phyloP scores from a whole-genome alignment of 2,797 vertebrate genomes.

The Sciaenops ocellatus region DNA sequence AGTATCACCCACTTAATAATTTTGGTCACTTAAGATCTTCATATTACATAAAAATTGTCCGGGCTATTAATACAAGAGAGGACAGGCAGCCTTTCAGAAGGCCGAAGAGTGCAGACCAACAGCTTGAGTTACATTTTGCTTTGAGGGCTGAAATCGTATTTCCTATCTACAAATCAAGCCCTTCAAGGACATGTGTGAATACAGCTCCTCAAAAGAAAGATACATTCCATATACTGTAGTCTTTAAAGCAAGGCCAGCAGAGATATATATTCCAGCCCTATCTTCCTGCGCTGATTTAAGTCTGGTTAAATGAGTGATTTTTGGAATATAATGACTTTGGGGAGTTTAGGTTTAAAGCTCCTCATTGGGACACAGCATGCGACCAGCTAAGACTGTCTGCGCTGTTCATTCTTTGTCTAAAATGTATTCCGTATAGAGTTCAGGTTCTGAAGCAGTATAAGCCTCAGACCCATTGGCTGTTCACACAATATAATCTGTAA shows the following conservation, averaged over 20 bases:
- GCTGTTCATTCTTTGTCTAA: constrained; percentile 18
- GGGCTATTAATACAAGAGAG: not conserved
- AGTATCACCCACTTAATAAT: not conserved
- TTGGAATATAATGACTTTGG: constrained; percentile 55
- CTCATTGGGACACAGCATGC: constrained; percentile 28
- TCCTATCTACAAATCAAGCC: constrained; percentile 52
- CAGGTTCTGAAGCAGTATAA: constrained; percentile 13
- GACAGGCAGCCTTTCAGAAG: not conserved
- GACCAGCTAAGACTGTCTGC: constrained; percentile 14
- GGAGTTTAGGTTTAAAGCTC: constrained; percentile 30
- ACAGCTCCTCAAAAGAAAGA: constrained; percentile 28
- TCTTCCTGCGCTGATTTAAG: constrained; percentile 46
- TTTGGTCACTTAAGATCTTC: not conserved
- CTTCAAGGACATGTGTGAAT: constrained; percentile 50
- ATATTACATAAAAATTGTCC: not conserved
- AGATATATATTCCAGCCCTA: constrained; percentile 28
- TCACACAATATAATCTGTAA: constrained; percentile 29
- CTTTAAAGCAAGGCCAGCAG: constrained; percentile 52
- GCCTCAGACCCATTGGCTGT: constrained; percentile 9
- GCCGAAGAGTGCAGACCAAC: constrained; percentile 7
- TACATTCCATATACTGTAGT: constrained; percentile 23
- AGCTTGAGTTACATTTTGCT: constrained; percentile 49
- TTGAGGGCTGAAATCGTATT: constrained; percentile 31
- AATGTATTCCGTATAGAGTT: constrained; percentile 16
- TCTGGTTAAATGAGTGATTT: constrained; percentile 55